Percentiles rank a stretch among this genome's conserved stretches.
These are phyloP conservation scores for Willisornis vidua DNA, from an alignment of 2,113 vertebrate species.

Conservation along the genomic window DNA sequence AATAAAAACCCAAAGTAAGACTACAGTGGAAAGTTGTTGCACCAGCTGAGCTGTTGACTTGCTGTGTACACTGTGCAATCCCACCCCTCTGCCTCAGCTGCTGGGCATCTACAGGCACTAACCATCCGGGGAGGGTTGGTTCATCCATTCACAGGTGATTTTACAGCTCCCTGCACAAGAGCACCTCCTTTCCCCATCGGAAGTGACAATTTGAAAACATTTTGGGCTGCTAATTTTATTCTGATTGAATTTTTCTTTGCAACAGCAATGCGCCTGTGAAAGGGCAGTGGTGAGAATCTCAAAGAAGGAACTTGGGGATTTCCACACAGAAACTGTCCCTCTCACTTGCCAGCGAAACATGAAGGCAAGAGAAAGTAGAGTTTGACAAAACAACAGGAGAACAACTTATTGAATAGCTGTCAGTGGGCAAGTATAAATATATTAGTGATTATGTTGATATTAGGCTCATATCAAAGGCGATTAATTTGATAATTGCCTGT, in stretches of 20 bases:
- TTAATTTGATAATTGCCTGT: conserved; percentile 43
- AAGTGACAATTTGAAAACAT: not conserved
- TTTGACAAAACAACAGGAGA: not conserved
- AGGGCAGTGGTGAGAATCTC: not conserved
- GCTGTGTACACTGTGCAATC: not conserved
- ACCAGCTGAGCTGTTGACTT: conserved; percentile 20
- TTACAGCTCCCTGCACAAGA: not conserved
- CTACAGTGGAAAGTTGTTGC: not conserved
- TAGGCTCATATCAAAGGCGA: conserved; percentile 6
- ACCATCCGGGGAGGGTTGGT: not conserved
- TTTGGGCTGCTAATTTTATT: not conserved
- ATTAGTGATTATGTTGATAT: not conserved
- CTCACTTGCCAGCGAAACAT: not conserved
- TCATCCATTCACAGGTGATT: not conserved
- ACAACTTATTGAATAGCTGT: not conserved
- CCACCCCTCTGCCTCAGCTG: conserved; percentile 8
- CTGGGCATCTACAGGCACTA: conserved; percentile 13
- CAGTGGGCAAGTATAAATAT: not conserved
- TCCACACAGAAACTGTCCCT: not conserved
- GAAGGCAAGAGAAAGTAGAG: not conserved
- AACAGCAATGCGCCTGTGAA: not conserved
- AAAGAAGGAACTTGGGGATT: not conserved
- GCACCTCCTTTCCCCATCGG: not conserved
- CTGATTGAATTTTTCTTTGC: not conserved
- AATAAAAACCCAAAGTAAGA: not conserved